phyloP scores from a whole-genome alignment of 1,140 invertebrate species.

The Drosophila kikkawai region DNA sequence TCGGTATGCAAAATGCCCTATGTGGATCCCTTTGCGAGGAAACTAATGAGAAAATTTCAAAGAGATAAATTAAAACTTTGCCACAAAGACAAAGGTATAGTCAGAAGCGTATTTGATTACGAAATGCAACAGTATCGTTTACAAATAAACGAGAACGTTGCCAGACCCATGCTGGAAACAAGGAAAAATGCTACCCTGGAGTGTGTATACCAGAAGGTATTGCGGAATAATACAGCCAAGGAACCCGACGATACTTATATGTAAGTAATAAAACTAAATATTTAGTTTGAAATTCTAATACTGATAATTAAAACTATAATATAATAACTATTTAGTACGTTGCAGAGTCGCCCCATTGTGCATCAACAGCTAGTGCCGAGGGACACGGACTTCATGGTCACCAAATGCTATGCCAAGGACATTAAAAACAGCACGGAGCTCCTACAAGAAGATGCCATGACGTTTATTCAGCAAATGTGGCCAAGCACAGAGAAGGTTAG shows the following conservation, averaged over 20 bases:
- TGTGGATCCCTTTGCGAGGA: constrained; percentile 27
- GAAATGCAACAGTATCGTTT: constrained; percentile 32
- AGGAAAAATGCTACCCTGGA: constrained; percentile 19
- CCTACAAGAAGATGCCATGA: constrained; percentile 30
- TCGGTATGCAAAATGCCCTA: constrained; percentile 34
- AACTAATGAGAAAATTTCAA: constrained; percentile 7
- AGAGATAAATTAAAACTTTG: neutral
- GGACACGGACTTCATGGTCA: constrained; percentile 13
- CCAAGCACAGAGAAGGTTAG: neutral
- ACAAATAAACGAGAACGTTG: constrained; percentile 29
- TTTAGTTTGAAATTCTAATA: neutral
- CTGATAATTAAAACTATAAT: neutral
- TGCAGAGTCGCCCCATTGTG: neutral
- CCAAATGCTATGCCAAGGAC: constrained; percentile 24
- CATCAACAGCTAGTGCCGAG: constrained; percentile 20
- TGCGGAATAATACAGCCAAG: neutral
- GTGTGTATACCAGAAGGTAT: constrained; percentile 25
- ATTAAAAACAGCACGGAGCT: neutral
- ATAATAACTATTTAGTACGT: neutral
- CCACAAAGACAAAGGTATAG: constrained; percentile 23
- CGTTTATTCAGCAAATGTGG: constrained; percentile 26
- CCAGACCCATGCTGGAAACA: constrained; percentile 1
- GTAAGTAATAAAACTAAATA: constrained; percentile 18
- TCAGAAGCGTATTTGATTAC: constrained; percentile 38
- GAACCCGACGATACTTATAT: constrained; percentile 2